Evolutionary conservation across 2,888 invertebrate species (phyloP), one percentile per base, ranked within the genome.

Genomic region (Drosophila conformis): DNA sequence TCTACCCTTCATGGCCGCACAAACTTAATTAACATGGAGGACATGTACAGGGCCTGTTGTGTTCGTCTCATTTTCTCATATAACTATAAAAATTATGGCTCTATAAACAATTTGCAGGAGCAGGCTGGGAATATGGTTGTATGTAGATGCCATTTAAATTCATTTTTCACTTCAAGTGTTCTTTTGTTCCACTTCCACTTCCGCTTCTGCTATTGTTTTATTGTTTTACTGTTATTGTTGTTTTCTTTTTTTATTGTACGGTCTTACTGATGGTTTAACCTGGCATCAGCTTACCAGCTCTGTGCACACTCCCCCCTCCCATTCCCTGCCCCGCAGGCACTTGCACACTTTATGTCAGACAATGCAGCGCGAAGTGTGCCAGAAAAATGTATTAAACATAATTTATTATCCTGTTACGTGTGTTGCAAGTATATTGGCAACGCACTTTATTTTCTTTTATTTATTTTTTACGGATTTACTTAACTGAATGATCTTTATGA

Each of bases 61-160:
- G 21, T 18, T 54, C 21, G 31, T 8, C 52, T 53, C 10, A 35
- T 8, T 54, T 61, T 49, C 61, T 69, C 65, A 53, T 57, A 53
- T 57, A 60, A 59, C 59, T 53, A 60, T 71, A 21, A 70, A 46
- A 51, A 61, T 68, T 62, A 72, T 53, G 31, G 42, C 11, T 68
- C 42, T 62, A 69, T 74, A 70, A 81, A 74, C 69, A 71, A 62
- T 25, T 25, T 61, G n/a, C 38, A 38, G 58, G 68, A 29, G 57
- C 21, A 40, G 29, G 35, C 18, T 25, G 25, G 33, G 38, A 63
- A 51, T 69, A 67, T 69, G 59, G 49, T 21, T 21, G 21, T 21
- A 85, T 87, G 77, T 87, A 77, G 83, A 57, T 72, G 68, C 73
- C 79, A 79, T 74, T 76, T 75, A 74, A 83, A 79, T 77, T 67